Percentiles rank a stretch among this genome's conserved stretches.
Evolutionary conservation across 2,797 vertebrate species (phyloP).

Genomic region (Sebastes matsubarae): DNA sequence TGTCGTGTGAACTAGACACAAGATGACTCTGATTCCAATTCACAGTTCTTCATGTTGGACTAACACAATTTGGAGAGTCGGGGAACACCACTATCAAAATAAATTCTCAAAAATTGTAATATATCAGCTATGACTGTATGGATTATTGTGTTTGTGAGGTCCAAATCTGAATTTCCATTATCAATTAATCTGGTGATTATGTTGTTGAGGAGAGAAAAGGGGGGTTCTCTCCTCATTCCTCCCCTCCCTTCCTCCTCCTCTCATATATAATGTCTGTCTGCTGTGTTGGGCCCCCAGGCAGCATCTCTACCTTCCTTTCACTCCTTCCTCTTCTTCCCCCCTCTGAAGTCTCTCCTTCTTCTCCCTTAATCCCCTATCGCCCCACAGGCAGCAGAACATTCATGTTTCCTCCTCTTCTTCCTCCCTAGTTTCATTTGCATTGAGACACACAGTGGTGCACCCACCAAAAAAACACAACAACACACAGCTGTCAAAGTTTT

Average conservation of each 20-base stretch:
- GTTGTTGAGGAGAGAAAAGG: no score
- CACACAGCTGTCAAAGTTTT: constrained; percentile 65
- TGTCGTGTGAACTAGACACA: no score
- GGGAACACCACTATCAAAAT: background rate
- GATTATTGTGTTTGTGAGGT: background rate
- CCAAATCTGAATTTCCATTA: background rate
- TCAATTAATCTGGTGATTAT: background rate
- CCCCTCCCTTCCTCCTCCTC: background rate
- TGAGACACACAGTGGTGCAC: constrained; percentile 25
- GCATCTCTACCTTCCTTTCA: constrained; percentile 69
- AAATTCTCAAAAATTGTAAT: background rate
- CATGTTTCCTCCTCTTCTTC: constrained; percentile 22
- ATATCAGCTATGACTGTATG: background rate
- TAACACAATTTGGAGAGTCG: background rate
- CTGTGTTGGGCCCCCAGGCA: constrained; percentile 65
- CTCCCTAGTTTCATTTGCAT: constrained; percentile 39
- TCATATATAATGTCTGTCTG: constrained; percentile 55
- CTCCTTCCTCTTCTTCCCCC: constrained; percentile 24
- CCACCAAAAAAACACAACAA: constrained; percentile 8
- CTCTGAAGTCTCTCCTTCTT: constrained; percentile 31
- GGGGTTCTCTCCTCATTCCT: no score
- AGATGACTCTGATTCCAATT: background rate
- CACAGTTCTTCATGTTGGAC: background rate
- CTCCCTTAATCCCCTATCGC: constrained; percentile 59
- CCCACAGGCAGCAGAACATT: constrained; percentile 44